Base-by-base conservation (phyloP, 2,888 invertebrate genomes). In the Pollenia labialis region DNA sequence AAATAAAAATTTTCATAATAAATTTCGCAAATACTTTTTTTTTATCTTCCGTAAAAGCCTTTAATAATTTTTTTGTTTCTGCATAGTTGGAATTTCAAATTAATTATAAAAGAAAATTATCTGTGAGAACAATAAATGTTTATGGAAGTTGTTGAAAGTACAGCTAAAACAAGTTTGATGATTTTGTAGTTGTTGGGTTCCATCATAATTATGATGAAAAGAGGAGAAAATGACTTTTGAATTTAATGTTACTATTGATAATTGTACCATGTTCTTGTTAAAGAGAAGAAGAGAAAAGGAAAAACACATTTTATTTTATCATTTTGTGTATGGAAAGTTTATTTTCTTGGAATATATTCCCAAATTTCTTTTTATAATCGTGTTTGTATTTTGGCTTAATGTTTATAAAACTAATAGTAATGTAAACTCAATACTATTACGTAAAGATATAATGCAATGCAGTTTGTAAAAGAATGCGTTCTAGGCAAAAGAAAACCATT, bases 311-410 rank as follows among this genome's bases (percentile, higher is more conserved):
- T 40, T 46, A 68, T 84, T 84, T 81, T 84, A 87, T 77, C 84
- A 87, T 87, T 77, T 83, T 77, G 83, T 77, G 77, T 77, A 77
- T 87, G 69, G 84, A 77, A 87, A 77, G 81, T 71, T 76, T 77
- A 68, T 68, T 75, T 58, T 68, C 6, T 32, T 6, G 6, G 6
- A 48, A n/a, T 60, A 68, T 58, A 66, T 48, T 23, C 12, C 58
- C 52, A 58, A 40, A 50, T 71, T 16, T 2, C 14, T 44, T 12
- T 72, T 64, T 46, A n/a, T 62, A 62, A 40, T 62, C 8, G 14
- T 64, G n/a, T 40, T 16, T 62, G 4, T 10, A 32, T 42, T 44
- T 64, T 64, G 58, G n/a, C 60, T 74, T 68, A 32, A 32, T 23
- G 11, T 79, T 79, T 68, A 60, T 68, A 74, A 12, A 74, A 79